phyloP scores from a whole-genome alignment of 30 jellyfish, hydroid and myxozoan species.

The Calvadosia cruxmelitensis region DNA sequence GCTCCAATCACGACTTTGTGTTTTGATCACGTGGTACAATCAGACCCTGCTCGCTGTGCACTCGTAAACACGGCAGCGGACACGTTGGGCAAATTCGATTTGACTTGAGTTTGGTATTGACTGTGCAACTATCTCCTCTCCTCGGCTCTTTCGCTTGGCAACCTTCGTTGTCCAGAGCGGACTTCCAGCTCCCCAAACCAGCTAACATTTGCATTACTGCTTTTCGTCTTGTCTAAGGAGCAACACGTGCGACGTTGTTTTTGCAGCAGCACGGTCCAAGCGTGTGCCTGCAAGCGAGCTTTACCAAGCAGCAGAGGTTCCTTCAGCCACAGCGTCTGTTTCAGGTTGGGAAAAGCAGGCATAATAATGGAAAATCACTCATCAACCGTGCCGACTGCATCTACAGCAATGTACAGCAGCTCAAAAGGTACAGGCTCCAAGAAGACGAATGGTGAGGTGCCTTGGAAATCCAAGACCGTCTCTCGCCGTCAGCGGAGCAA shows the following conservation, averaged over 20 bases:
- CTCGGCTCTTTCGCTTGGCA: no score
- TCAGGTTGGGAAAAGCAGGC: neutral
- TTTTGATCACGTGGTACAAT: neutral
- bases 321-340: neutral
- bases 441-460: neutral
- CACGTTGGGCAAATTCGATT: neutral
- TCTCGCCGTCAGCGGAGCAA: slow-evolving; percentile 83
- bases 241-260: no score
- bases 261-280: neutral
- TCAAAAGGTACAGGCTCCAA: neutral
- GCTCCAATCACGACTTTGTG: neutral
- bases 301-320: neutral
- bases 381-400: slow-evolving; percentile 52
- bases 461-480: neutral
- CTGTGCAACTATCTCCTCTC: no score
- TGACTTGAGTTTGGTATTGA: no score
- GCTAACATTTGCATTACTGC: no score
- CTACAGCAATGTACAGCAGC: slow-evolving; percentile 20
- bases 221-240: no score
- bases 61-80: neutral
- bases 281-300: neutral
- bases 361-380: slow-evolving; percentile 8
- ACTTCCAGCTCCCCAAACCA: no score
- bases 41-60: neutral
- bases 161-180: no score